A percentile compares a stretch with the other conserved stretches of the same genome.
These are phyloP conservation scores for Ardeotis arabs DNA, from an alignment of 2,113 vertebrate genomes.

Conservation along the genomic window DNA sequence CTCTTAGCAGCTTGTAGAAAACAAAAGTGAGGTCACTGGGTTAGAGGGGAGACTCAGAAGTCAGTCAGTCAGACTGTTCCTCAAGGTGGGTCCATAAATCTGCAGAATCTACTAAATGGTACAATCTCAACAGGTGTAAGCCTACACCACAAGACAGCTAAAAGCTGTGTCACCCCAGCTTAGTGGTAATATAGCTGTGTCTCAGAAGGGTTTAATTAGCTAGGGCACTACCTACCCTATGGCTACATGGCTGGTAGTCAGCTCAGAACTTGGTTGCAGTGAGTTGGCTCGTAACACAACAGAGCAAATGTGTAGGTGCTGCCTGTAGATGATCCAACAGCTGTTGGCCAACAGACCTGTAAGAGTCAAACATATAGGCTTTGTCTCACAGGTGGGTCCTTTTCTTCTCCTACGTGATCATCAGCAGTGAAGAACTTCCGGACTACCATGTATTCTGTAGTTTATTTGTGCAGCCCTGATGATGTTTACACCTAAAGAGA, in stretches of 20 bases:
- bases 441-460: neutral
- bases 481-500: neutral
- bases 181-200: neutral
- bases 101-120: neutral
- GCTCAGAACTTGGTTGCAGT: neutral
- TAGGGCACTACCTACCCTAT: neutral
- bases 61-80: neutral
- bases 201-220: neutral
- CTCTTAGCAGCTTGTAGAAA: neutral
- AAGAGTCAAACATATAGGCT: neutral
- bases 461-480: neutral
- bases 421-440: neutral
- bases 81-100: neutral
- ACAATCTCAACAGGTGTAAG: neutral
- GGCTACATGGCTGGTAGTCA: neutral
- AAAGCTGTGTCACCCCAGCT: neutral
- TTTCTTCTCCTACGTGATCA: neutral
- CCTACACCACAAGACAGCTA: neutral
- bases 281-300: neutral
- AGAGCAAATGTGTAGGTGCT: neutral
- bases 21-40: neutral
- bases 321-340: neutral
- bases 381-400: neutral
- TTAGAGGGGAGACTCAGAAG: neutral
- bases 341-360: neutral